Base-by-base conservation (phyloP, 2,113 vertebrate genomes). In the Glaucomys volans region DNA sequence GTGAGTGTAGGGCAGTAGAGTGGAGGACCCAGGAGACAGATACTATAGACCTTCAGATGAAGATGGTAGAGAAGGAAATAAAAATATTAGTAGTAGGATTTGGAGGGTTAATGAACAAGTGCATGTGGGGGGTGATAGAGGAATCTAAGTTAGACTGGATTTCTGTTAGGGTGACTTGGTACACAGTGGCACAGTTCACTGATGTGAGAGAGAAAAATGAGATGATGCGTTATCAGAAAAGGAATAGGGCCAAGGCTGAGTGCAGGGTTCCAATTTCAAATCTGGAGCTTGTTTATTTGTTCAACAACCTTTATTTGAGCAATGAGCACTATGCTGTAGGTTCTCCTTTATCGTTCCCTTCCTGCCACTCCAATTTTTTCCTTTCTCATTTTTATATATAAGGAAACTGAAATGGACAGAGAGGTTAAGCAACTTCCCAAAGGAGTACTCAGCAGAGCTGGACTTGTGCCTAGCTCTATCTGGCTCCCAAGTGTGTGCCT, bases 231-330 rank as follows among this genome's bases (percentile, higher is more conserved):
- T 4, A 18, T 28, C 76, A 57, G 87, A 44, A 52, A 4, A 80
- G 59, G 75, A 57, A 35, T 2, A 35, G 30, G 64, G 84, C 71
- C 37, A 14, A 12, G 67, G 12, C 14, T 32, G 20, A 32, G 50
- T 35, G 44, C 11, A 66, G 64, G 35, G 35, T 76, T 83, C 93
- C 79, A 67, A 74, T 90, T 93, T 87, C 71, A 32, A 66, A 66
- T 74, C 67, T 26, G 76, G 71, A 62, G 71, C 67, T 77, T 37
- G 1, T n/a, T 57, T 3, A 24, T 77, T 69, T 84, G 71, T 74
- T 93, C 28, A 24, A 0, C 22, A 44, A 0, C 54, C 42, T 90
- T 90, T 57, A 30, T 37, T 4, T 20, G 86, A 87, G 81, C 47
- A 32, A 42, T n/a, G 37, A 57, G 71, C 42, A 40, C 91, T 4